Evolutionary conservation across 2,888 invertebrate genomes (phyloP).

Genomic region (Synergus japonicus): DNA sequence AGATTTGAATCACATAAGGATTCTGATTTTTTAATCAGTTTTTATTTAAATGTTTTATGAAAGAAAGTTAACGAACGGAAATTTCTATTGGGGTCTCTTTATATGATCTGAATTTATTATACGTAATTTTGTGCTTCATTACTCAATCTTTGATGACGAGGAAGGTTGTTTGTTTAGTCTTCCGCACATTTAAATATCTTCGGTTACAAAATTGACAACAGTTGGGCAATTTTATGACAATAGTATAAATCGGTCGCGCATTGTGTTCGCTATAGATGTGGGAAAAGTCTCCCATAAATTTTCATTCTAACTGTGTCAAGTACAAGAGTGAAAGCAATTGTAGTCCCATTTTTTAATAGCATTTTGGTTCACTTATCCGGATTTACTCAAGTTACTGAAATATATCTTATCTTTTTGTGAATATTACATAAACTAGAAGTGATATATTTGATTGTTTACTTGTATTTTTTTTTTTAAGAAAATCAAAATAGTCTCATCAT

Average conservation of each 20-base stretch:
- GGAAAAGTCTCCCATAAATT: not conserved
- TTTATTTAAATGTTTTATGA: too few species aligned
- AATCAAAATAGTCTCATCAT: not conserved
- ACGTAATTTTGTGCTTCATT: not conserved
- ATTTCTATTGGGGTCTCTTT: too few species aligned
- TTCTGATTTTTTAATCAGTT: too few species aligned
- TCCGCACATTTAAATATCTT: not conserved
- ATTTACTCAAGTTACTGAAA: not conserved
- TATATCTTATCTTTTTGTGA: not conserved
- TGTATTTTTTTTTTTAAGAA: not conserved
- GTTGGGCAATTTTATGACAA: slow-evolving; percentile 3
- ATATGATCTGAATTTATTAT: not conserved
- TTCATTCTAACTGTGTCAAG: not conserved
- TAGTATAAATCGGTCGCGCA: not conserved
- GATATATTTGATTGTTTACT: not conserved
- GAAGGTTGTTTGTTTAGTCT: not conserved
- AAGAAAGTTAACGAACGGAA: too few species aligned
- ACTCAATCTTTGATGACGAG: not conserved
- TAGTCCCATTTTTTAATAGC: not conserved
- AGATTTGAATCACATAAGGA: too few species aligned
- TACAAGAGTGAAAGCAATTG: not conserved
- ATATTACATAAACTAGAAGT: not conserved
- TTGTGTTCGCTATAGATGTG: not conserved
- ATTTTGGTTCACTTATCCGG: not conserved
- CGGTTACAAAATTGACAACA: not conserved